phyloP scores from a whole-genome alignment of 2,888 invertebrate species.

The Cosmorhoe ocellata region DNA sequence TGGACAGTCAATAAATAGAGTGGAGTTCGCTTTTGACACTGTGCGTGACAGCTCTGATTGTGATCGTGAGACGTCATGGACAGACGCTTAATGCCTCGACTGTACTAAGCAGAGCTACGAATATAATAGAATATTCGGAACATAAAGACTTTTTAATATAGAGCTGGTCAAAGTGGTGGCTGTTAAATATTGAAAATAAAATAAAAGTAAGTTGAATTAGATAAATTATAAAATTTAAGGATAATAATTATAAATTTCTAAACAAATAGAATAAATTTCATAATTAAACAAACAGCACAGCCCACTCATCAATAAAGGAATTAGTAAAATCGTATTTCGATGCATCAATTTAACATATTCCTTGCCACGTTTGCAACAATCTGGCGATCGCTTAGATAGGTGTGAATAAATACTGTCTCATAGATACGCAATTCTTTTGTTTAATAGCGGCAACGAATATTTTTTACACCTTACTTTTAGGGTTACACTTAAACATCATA shows the following conservation, averaged over 20 bases:
- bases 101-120: no score
- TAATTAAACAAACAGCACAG: constrained; percentile 1
- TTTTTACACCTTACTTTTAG: no score
- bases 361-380: constrained; percentile 16
- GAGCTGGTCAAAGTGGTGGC: no score
- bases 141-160: no score
- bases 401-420: no score
- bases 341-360: constrained; percentile 31
- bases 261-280: not conserved
- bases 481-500: no score
- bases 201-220: no score
- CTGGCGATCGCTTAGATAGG: not conserved
- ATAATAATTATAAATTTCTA: not conserved
- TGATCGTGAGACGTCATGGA: constrained; percentile 15
- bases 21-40: not conserved
- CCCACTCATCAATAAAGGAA: constrained; percentile 19
- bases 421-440: constrained; percentile 3
- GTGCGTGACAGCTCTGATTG: constrained; percentile 21
- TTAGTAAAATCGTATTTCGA: constrained; percentile 21
- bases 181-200: no score
- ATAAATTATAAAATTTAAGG: no score
- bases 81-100: not conserved
- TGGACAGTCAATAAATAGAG: constrained; percentile 24
- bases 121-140: no score
- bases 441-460: no score